These are phyloP conservation scores for Chydorus sphaericus DNA, from an alignment of 2,888 invertebrate species.

Conservation along the genomic window DNA sequence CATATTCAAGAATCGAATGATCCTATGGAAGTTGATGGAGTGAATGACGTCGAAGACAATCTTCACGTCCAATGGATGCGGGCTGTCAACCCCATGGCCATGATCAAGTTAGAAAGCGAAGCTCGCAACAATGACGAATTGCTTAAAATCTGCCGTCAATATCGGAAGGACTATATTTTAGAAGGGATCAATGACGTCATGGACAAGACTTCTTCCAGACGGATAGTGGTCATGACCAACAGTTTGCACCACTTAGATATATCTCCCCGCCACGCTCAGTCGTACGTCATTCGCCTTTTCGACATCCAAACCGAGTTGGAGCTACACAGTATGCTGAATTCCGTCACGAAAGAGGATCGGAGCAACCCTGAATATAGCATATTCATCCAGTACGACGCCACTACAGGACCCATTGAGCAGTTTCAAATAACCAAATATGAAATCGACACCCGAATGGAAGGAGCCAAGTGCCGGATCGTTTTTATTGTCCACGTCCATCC, in stretches of 20 bases:
- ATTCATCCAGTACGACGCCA: neutral
- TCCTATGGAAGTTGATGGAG: neutral
- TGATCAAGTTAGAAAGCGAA: neutral
- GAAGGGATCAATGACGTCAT: neutral
- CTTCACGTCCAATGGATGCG: neutral
- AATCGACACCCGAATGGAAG: neutral
- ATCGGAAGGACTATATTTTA: neutral
- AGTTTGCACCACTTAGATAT: conserved; percentile 2
- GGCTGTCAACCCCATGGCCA: conserved; percentile 7
- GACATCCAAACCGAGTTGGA: conserved; percentile 2
- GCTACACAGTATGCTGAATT: neutral
- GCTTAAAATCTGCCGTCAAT: neutral
- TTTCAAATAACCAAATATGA: conserved; percentile 9
- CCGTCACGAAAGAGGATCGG: neutral
- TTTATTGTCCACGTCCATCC: conserved; percentile 9
- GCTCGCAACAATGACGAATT: neutral
- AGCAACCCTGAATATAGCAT: neutral
- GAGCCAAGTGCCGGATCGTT: neutral
- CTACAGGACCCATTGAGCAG: conserved; percentile 2
- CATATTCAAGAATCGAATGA: neutral
- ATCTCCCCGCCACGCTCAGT: neutral
- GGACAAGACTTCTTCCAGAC: neutral
- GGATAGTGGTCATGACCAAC: conserved; percentile 5
- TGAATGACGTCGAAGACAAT: neutral
- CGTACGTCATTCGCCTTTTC: conserved; percentile 1